phyloP scores from a whole-genome alignment of 1,140 invertebrate species.

The Hetaerina americana region DNA sequence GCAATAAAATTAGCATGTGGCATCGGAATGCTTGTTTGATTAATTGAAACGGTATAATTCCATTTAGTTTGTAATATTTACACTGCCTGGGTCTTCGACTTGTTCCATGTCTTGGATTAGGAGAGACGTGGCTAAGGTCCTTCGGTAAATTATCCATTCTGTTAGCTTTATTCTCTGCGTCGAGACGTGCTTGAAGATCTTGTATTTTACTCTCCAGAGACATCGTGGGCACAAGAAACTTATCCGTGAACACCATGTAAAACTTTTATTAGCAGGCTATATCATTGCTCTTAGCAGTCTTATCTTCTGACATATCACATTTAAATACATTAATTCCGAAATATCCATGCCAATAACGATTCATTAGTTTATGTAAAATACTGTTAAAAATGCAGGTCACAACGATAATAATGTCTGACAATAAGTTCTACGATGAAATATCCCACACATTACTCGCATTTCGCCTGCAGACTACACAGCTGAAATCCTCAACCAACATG shows the following conservation, averaged over 20 bases:
- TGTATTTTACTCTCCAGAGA: constrained; percentile 14
- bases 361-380: neutral
- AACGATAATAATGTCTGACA: neutral
- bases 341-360: neutral
- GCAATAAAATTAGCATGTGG: too few species aligned
- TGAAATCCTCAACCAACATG: neutral
- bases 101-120: constrained; percentile 10
- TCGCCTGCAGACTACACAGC: neutral
- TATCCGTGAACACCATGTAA: neutral
- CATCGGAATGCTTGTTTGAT: too few species aligned
- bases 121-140: constrained; percentile 5
- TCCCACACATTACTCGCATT: neutral
- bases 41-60: too few species aligned
- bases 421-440: neutral
- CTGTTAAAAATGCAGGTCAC: neutral
- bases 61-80: constrained; percentile 11
- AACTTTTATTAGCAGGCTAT: neutral
- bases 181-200: constrained; percentile 11
- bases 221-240: constrained; percentile 11
- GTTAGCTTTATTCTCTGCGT: constrained; percentile 11
- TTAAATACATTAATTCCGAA: neutral
- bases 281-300: neutral
- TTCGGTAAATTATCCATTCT: constrained; percentile 10
- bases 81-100: constrained; percentile 11
- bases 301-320: neutral